phyloP scores from a whole-genome alignment of 2,888 invertebrate species.

The Leucophora obtusa region DNA sequence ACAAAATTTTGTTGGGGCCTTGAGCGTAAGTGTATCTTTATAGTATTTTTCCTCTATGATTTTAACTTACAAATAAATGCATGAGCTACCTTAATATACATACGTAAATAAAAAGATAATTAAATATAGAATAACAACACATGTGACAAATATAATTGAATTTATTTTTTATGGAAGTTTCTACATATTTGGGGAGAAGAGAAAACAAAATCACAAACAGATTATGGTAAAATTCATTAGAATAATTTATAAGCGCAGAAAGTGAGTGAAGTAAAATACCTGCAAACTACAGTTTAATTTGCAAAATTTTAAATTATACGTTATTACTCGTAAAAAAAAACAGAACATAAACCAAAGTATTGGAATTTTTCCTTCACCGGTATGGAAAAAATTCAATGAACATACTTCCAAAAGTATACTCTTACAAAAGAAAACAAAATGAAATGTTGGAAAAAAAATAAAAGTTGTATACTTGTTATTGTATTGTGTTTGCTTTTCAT shows the following conservation, averaged over 20 bases:
- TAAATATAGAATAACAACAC: not conserved
- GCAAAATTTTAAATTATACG: constrained; percentile 2
- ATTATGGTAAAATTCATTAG: constrained; percentile 21
- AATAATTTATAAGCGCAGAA: constrained; percentile 10
- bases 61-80: no score
- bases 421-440: constrained; percentile 1
- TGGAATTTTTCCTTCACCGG: not conserved
- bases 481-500: not conserved
- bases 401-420: not conserved
- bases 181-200: not conserved
- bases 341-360: not conserved
- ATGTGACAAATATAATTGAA: constrained; percentile 30
- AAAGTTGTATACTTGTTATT: constrained; percentile 1
- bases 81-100: no score
- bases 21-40: no score
- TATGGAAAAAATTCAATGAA: not conserved
- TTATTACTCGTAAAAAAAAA: constrained; percentile 22
- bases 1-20: no score
- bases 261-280: not conserved
- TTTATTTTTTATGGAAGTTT: not conserved
- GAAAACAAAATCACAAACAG: constrained; percentile 38
- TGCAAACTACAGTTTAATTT: constrained; percentile 1
- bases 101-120: no score
- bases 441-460: not conserved
- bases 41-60: no score